Evolutionary conservation across 2,113 vertebrate species (phyloP).

Genomic region (Enhydra lutris): DNA sequence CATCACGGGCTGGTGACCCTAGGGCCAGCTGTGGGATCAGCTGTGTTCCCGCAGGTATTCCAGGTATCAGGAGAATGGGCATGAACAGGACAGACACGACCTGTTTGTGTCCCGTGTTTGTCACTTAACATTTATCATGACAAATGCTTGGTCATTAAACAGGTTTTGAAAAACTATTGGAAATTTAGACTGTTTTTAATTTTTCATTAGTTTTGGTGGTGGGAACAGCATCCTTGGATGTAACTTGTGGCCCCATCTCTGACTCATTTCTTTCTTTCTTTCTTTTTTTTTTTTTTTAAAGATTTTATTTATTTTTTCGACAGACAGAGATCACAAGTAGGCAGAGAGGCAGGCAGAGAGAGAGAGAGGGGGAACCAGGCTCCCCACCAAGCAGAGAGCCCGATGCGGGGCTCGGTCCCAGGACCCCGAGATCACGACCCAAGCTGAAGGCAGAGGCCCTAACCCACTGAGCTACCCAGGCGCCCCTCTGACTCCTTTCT

Average conservation of each 20-base stretch:
- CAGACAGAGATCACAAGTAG: too few species aligned
- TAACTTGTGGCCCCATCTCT: too few species aligned
- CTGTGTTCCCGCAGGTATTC: neutral
- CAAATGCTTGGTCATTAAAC: neutral
- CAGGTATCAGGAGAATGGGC: neutral
- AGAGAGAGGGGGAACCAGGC: too few species aligned
- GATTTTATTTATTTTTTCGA: too few species aligned
- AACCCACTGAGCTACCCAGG: too few species aligned
- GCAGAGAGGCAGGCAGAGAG: too few species aligned
- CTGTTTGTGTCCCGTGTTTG: neutral
- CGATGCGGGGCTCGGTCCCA: too few species aligned
- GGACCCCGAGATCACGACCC: too few species aligned
- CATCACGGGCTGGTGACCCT: neutral
- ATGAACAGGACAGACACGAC: neutral
- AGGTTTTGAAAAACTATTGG: neutral
- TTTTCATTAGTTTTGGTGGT: neutral
- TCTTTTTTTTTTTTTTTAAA: too few species aligned
- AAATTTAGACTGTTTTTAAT: neutral
- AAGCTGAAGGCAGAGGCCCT: too few species aligned
- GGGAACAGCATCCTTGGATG: neutral
- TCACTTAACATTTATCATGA: neutral
- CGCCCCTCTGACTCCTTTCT: neutral
- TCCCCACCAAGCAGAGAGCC: too few species aligned
- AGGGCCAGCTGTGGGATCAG: neutral
- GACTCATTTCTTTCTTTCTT: neutral